These are phyloP conservation scores for Pelecanoides urinatrix DNA, from an alignment of 2,113 vertebrate species.

Conservation along the genomic window DNA sequence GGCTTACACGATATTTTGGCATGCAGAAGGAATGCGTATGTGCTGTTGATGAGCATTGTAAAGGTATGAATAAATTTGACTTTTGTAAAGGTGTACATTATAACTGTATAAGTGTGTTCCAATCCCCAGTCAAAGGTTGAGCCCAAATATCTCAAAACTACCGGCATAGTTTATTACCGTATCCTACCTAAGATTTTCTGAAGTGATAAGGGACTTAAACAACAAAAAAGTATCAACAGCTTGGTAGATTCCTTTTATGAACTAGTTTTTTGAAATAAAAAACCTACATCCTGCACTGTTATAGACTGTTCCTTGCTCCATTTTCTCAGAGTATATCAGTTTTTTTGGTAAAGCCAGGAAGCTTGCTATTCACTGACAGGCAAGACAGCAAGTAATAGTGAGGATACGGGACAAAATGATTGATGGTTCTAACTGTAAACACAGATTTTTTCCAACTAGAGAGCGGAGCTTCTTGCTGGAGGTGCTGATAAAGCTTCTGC, in stretches of 20 bases:
- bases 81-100: background rate
- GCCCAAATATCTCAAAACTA: background rate
- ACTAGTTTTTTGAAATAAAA: background rate
- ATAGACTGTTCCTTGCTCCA: background rate
- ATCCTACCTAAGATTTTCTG: background rate
- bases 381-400: background rate
- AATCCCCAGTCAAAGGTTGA: background rate
- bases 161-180: background rate
- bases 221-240: background rate
- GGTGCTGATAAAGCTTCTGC: slow-evolving; percentile 44
- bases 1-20: background rate
- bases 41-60: background rate
- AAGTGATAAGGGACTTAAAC: background rate
- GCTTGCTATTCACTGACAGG: background rate
- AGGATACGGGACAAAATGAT: slow-evolving; percentile 24
- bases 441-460: slow-evolving; percentile 16
- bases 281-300: background rate
- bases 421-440: slow-evolving; percentile 22
- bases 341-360: background rate
- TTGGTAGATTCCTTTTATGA: background rate
- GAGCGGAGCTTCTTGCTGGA: slow-evolving; percentile 10
- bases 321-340: background rate
- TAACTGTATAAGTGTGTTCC: background rate
- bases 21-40: background rate
- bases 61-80: background rate